These are phyloP conservation scores for Brachystomella parvula DNA, from an alignment of 1,140 invertebrate species.

Conservation along the genomic window DNA sequence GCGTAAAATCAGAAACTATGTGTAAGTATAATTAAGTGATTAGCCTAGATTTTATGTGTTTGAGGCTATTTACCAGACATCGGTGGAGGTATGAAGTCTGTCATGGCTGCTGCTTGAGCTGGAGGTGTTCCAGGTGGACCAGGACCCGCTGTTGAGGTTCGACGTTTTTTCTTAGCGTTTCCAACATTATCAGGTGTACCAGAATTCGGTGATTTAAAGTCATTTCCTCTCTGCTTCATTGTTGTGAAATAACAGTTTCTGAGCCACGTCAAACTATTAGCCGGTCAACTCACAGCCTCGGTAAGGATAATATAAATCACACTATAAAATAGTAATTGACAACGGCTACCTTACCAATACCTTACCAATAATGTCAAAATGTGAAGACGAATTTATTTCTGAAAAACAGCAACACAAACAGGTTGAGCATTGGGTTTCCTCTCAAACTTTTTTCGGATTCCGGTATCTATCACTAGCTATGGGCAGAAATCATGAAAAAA, in stretches of 20 bases:
- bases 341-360: no score
- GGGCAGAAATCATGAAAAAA: no score
- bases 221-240: constrained; percentile 37
- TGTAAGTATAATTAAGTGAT: background rate
- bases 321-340: no score
- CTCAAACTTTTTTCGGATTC: no score
- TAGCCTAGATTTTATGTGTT: background rate
- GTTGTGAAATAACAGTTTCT: background rate
- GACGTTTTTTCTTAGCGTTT: constrained; percentile 55
- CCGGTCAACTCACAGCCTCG: no score
- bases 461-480: no score
- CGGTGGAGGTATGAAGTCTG: constrained; percentile 66
- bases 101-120: constrained; percentile 50
- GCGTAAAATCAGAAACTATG: background rate
- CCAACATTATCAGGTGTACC: constrained; percentile 45
- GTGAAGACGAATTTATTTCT: background rate
- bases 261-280: background rate
- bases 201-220: constrained; percentile 47
- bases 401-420: background rate
- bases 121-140: constrained; percentile 43
- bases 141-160: constrained; percentile 46
- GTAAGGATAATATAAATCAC: background rate
- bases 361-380: no score
- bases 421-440: no score
- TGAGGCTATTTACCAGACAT: constrained; percentile 49